Conservation (phyloP, 1,140 invertebrate species). For the Wiebesia pumilae region DNA sequence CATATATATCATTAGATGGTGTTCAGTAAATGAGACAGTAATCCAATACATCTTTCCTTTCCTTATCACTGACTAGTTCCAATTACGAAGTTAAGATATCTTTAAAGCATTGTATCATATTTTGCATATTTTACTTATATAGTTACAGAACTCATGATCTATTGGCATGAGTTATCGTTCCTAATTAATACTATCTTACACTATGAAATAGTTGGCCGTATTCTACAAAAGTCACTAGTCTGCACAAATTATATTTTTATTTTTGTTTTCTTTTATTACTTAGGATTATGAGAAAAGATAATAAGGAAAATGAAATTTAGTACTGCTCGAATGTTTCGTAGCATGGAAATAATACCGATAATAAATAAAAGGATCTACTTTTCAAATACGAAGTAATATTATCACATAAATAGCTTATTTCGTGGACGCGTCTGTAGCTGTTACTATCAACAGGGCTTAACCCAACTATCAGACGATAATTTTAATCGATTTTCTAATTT, state of each 20-base stretch:
- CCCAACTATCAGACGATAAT: slow-evolving; percentile 21
- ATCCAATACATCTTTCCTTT: no score
- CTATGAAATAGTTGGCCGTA: neutral
- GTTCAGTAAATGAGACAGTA: no score
- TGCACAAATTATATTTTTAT: neutral
- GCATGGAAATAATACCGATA: neutral
- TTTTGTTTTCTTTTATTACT: neutral
- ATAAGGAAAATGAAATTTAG: neutral
- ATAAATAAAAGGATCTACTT: neutral
- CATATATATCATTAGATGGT: no score
- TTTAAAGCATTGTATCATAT: neutral
- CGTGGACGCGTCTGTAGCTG: neutral
- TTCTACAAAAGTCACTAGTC: neutral
- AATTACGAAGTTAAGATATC: neutral
- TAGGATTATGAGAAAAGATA: neutral
- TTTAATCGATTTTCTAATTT: neutral
- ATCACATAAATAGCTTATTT: slow-evolving; percentile 2
- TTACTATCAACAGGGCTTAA: neutral
- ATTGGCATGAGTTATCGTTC: neutral
- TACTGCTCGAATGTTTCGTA: neutral
- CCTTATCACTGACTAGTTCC: neutral
- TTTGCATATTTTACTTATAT: slow-evolving; percentile 16
- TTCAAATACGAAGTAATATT: neutral
- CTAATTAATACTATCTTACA: neutral
- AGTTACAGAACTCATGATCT: neutral